Evolutionary conservation across 1,140 invertebrate genomes (phyloP), one percentile per base, ranked within the genome.

Genomic region (Aphis craccivora): DNA sequence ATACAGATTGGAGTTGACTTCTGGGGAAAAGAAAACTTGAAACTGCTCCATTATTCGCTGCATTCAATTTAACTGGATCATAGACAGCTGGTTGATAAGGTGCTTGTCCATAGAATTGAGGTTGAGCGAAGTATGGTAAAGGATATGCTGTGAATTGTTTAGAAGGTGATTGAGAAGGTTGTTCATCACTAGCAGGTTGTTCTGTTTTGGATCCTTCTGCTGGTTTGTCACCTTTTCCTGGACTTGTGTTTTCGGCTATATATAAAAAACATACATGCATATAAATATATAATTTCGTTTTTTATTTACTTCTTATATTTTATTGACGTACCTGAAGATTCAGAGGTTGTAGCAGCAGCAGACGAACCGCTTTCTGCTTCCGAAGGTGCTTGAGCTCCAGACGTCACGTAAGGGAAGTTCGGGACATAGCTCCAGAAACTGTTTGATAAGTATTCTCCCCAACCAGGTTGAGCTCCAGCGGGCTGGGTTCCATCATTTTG

Each of bases 21-120:
- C 35, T 94, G 51, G 87, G 43, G 22, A 94, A 88, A 25, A 92
- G 23, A 14, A 48, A 93, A 53, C 81, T 94, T 23, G 91, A 94
- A 76, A 94, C 60, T 14, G 93, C 83, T 7, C 93, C 93, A 22
- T 94, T 94, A 20, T 83, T 45, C 0, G 90, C 93, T 25, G 37
- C 37, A 30, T 94, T 91, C 11, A 92, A 87, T 40, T 53, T 84
- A 5, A 43, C 30, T 22, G 90, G 76, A 35, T 94, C 93, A 18
- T 86, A 55, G 9, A n/a, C 55, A 8, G 55, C 53, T 84, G 22
- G 45, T 87, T 89, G 93, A 48, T 67, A 91, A 4, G 45, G 84
- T 4, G 43, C 4, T 83, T 86, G 91, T 84, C 81, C 91, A 30
- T 84, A 93, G 23, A 88, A 92, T 40, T 94, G 93, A 0, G 90